Evolutionary conservation across 2,113 vertebrate species (phyloP).

Genomic region (Podarcis raffonei): DNA sequence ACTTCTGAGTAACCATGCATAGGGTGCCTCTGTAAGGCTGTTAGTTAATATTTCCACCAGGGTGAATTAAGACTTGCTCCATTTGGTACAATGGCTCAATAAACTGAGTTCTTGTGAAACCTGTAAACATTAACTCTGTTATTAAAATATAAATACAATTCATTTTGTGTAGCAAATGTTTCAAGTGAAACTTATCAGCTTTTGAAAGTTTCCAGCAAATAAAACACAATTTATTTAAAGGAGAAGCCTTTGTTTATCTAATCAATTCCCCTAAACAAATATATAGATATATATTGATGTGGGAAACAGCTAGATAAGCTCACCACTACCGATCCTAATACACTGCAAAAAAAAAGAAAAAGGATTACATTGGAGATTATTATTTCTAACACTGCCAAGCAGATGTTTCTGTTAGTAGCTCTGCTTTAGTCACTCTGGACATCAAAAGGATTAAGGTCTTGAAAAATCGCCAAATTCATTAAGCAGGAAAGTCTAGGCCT

Average conservation of each 20-base stretch:
- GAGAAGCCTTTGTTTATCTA: slow-evolving; percentile 68
- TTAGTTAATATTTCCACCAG: background rate
- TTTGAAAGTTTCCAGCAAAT: slow-evolving; percentile 52
- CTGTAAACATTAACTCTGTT: background rate
- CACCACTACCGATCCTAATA: slow-evolving; percentile 14
- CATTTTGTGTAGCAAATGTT: slow-evolving; percentile 32
- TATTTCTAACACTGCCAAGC: slow-evolving; percentile 50
- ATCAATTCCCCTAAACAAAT: slow-evolving; percentile 65
- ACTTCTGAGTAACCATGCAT: background rate
- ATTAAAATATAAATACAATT: slow-evolving; percentile 26
- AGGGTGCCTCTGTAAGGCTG: background rate
- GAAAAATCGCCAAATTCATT: slow-evolving; percentile 10
- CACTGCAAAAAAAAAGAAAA: background rate
- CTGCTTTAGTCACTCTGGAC: slow-evolving; percentile 43
- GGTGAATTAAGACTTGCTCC: background rate
- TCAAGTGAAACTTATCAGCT: slow-evolving; percentile 58
- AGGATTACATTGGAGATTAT: slow-evolving; percentile 38
- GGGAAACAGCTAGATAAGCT: slow-evolving; percentile 51
- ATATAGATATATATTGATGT: slow-evolving; percentile 66
- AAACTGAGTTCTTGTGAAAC: background rate
- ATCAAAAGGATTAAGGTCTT: slow-evolving; percentile 53
- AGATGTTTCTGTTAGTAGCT: slow-evolving; percentile 40
- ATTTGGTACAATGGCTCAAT: slow-evolving; percentile 17
- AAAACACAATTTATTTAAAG: slow-evolving; percentile 61
- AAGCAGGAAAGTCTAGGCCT: background rate